Evolutionary conservation across 2,888 invertebrate genomes (phyloP).

Genomic region (Idaea straminata): DNA sequence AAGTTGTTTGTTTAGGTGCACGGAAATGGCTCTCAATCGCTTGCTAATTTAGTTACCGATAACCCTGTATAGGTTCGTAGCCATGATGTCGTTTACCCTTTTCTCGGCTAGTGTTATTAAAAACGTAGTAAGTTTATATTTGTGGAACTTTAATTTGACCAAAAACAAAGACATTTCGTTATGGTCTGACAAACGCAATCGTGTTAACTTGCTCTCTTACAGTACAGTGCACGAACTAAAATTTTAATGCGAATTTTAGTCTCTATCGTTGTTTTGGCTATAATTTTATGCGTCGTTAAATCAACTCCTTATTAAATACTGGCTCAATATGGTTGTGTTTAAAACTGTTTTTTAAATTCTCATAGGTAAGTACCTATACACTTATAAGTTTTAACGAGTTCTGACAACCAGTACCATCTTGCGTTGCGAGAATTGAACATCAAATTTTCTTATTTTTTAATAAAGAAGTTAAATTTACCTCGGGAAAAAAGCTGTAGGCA

Average conservation of each 20-base stretch:
- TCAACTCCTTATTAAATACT: neutral
- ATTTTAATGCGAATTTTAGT: slow-evolving; percentile 52
- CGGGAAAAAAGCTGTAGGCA: too few species aligned
- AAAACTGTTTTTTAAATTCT: neutral
- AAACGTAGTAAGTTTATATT: slow-evolving; percentile 23
- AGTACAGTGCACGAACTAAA: slow-evolving; percentile 31
- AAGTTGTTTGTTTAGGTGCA: too few species aligned
- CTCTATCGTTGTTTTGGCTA: slow-evolving; percentile 25
- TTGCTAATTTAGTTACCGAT: too few species aligned
- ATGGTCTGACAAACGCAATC: slow-evolving; percentile 44
- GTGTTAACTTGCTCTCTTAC: slow-evolving; percentile 34
- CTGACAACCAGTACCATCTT: neutral
- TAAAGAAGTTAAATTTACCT: too few species aligned
- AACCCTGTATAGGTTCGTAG: too few species aligned
- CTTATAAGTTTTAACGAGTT: neutral
- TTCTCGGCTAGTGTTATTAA: slow-evolving; percentile 25
- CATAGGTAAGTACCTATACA: too few species aligned
- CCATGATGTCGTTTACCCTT: slow-evolving; percentile 15
- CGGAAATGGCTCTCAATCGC: too few species aligned
- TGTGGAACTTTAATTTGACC: slow-evolving; percentile 33
- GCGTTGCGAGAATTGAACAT: neutral
- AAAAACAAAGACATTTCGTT: slow-evolving; percentile 48
- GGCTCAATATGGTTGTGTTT: neutral
- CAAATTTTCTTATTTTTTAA: too few species aligned
- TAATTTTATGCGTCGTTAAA: slow-evolving; percentile 5